These are phyloP conservation scores for Perizoma flavofasciatum DNA, from an alignment of 2,888 invertebrate genomes.

Conservation along the genomic window DNA sequence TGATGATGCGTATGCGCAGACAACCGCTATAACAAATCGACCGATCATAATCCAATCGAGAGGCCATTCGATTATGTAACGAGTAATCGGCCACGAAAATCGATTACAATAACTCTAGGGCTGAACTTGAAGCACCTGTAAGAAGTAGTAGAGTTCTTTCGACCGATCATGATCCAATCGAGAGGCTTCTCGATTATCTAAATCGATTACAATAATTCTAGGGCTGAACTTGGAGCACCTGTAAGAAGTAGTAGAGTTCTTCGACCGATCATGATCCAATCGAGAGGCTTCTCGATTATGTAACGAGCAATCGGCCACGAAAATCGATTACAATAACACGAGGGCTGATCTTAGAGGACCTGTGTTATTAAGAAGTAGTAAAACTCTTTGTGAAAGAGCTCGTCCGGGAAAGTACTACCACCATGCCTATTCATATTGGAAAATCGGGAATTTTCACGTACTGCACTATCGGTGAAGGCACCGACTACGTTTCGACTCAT, in stretches of 20 bases:
- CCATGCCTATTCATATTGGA: no score
- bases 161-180: constrained; percentile 45
- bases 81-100: no score
- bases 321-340: constrained; percentile 53
- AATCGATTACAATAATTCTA: constrained; percentile 53
- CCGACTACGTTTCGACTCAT: no score
- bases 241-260: no score
- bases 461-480: no score
- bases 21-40: constrained; percentile 59
- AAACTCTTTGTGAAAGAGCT: no score
- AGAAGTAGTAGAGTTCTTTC: no score
- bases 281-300: constrained; percentile 50
- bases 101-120: constrained; percentile 53
- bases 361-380: constrained; percentile 27
- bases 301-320: constrained; percentile 49
- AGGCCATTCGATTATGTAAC: constrained; percentile 50
- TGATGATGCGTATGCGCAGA: constrained; percentile 38
- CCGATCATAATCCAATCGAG: constrained; percentile 45
- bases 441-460: no score
- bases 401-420: no score
- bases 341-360: constrained; percentile 38
- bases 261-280: constrained; percentile 32
- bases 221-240: no score
- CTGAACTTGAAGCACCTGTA: no score
- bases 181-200: constrained; percentile 51